A percentile compares a stretch with the other conserved stretches of the same genome.
Conservation (phyloP, 53 echinoderm and acorn worm species). For the Echinometra lucunter region DNA sequence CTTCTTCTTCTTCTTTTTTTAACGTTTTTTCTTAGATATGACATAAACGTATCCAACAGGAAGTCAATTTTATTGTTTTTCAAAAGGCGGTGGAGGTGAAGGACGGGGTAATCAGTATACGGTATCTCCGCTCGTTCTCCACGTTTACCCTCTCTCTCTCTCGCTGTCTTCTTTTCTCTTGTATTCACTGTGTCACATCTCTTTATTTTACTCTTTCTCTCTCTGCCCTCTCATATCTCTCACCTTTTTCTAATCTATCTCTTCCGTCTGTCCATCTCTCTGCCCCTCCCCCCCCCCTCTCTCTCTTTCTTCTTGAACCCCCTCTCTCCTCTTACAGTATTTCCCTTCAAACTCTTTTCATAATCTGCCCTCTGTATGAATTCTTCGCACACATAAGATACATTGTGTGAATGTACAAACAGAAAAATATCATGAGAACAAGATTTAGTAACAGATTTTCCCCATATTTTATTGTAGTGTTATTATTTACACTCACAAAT, state of each 20-base stretch:
- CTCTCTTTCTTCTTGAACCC: neutral
- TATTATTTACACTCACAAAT: slow-evolving; percentile 28
- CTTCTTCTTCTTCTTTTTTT: too few species aligned
- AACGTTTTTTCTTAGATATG: too few species aligned
- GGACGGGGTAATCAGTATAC: too few species aligned
- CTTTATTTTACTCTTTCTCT: neutral
- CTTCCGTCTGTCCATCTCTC: neutral
- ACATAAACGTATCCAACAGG: too few species aligned
- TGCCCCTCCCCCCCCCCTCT: neutral
- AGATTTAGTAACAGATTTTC: neutral
- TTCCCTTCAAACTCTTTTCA: neutral
- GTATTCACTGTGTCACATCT: neutral
- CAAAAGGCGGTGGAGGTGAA: too few species aligned
- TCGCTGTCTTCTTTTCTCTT: neutral
- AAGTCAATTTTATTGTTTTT: too few species aligned
- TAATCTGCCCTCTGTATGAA: neutral
- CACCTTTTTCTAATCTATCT: neutral
- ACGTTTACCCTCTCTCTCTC: neutral
- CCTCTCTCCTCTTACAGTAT: neutral
- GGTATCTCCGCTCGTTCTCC: neutral
- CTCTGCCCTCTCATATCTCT: neutral
- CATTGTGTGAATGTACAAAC: neutral
- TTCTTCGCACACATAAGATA: neutral
- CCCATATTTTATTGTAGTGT: slow-evolving; percentile 13
- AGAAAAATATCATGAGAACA: neutral